phyloP scores from a whole-genome alignment of 2,888 invertebrate genomes.

The Acanthosepion esculentum region DNA sequence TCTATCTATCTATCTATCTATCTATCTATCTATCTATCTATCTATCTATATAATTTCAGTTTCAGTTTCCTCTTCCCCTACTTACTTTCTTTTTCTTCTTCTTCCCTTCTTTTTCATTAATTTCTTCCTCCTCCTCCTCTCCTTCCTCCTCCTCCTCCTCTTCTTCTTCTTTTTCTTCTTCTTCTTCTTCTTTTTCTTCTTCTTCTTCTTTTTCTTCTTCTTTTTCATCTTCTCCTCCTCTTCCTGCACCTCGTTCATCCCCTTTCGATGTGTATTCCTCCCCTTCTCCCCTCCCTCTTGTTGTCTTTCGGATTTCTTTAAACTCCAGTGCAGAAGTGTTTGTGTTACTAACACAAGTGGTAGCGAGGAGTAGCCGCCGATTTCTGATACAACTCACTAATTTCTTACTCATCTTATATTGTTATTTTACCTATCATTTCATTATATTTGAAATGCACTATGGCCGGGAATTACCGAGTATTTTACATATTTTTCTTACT shows the following conservation, averaged over 20 bases:
- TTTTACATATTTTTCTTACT: background rate
- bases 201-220: background rate
- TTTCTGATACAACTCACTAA: constrained; percentile 21
- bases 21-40: too few species aligned
- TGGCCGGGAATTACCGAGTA: constrained; percentile 21
- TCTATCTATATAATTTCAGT: too few species aligned
- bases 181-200: background rate
- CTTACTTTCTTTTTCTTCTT: too few species aligned
- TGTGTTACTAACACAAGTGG: constrained; percentile 33
- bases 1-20: too few species aligned
- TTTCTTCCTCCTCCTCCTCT: too few species aligned
- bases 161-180: background rate
- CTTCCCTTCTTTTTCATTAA: too few species aligned
- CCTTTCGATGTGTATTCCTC: background rate
- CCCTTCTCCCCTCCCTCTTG: background rate
- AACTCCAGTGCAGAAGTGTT: constrained; percentile 1
- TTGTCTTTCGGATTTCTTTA: background rate
- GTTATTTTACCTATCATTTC: background rate
- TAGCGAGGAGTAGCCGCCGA: constrained; percentile 23
- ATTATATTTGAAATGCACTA: constrained; percentile 8
- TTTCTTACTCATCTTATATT: background rate
- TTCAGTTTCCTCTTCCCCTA: too few species aligned
- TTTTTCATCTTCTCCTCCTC: accelerated
- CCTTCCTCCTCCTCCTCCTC: background rate
- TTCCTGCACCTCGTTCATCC: background rate